Evolutionary conservation across 2,888 invertebrate species (phyloP).

Genomic region (Blastobasis lacticolella): DNA sequence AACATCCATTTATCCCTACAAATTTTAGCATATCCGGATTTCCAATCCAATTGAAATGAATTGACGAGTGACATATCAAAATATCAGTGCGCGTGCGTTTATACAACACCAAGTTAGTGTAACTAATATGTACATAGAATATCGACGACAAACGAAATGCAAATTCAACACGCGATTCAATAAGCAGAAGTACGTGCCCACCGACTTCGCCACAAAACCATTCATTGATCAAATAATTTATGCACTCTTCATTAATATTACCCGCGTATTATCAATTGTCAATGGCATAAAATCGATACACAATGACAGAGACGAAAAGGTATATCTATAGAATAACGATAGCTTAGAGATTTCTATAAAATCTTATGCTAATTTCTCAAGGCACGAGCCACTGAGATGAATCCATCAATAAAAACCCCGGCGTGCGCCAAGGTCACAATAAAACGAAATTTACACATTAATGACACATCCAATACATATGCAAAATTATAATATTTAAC

Average conservation of each 20-base stretch:
- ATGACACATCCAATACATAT: slow-evolving; percentile 50
- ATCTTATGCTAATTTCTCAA: slow-evolving; percentile 39
- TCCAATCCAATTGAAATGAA: too few species aligned
- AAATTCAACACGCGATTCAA: neutral
- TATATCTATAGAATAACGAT: slow-evolving; percentile 14
- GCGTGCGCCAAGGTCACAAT: slow-evolving; percentile 17
- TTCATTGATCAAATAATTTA: too few species aligned
- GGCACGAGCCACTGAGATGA: slow-evolving; percentile 25
- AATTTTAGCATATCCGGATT: too few species aligned
- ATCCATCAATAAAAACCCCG: slow-evolving; percentile 19
- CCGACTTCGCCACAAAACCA: too few species aligned
- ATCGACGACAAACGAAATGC: too few species aligned
- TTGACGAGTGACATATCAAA: too few species aligned
- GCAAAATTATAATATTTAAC: slow-evolving; percentile 52
- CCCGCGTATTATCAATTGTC: neutral
- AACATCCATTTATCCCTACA: too few species aligned
- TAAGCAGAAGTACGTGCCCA: neutral
- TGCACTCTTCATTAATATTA: too few species aligned
- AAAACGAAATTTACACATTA: slow-evolving; percentile 53
- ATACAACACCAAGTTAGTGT: neutral
- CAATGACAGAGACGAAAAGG: slow-evolving; percentile 2
- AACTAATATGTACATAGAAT: neutral
- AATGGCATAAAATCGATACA: neutral
- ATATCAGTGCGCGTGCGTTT: too few species aligned
- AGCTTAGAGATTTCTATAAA: slow-evolving; percentile 17